These are phyloP conservation scores for Mnemiopsis leidyi DNA, from an alignment of 37 sponge, comb jelly and placozoan genomes.

Conservation along the genomic window DNA sequence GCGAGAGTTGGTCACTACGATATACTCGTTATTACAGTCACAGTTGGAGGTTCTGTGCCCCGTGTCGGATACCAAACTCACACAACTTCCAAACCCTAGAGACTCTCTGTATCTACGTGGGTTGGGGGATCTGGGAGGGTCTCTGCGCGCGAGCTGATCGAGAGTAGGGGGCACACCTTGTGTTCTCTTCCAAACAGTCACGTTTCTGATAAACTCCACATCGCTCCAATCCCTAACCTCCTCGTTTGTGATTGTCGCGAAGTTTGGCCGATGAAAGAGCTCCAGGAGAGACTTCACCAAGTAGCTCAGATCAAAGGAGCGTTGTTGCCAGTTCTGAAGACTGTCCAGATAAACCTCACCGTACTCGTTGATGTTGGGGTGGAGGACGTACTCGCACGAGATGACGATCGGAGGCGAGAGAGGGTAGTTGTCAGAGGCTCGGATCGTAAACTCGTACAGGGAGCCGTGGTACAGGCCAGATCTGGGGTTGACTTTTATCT, in stretches of 20 bases:
- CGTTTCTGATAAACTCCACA: constrained; percentile 33
- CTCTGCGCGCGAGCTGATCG: neutral
- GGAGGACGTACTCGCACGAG: constrained; percentile 28
- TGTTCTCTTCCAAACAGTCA: neutral
- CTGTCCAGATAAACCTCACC: constrained; percentile 9
- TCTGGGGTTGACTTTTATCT: constrained; percentile 7
- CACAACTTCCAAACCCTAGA: constrained; percentile 7
- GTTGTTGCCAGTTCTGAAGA: neutral
- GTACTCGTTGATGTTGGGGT: constrained; percentile 63
- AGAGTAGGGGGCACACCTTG: neutral
- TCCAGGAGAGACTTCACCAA: constrained; percentile 2
- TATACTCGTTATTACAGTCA: constrained; percentile 59
- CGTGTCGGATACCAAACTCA: neutral
- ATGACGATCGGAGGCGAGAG: constrained; percentile 45
- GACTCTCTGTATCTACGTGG: neutral
- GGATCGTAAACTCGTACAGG: constrained; percentile 44
- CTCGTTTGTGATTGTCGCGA: neutral
- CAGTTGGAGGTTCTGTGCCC: constrained; percentile 45
- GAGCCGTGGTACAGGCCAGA: constrained; percentile 4
- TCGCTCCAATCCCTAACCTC: constrained; percentile 28
- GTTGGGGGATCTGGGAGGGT: neutral
- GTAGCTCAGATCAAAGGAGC: neutral
- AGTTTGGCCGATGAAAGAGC: constrained; percentile 49
- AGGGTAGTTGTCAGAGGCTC: constrained; percentile 59
- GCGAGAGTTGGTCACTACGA: constrained; percentile 54